A percentile compares a stretch with the other conserved stretches of the same genome.
Conservation (phyloP, 2,113 vertebrate species). For the Oriolus oriolus region DNA sequence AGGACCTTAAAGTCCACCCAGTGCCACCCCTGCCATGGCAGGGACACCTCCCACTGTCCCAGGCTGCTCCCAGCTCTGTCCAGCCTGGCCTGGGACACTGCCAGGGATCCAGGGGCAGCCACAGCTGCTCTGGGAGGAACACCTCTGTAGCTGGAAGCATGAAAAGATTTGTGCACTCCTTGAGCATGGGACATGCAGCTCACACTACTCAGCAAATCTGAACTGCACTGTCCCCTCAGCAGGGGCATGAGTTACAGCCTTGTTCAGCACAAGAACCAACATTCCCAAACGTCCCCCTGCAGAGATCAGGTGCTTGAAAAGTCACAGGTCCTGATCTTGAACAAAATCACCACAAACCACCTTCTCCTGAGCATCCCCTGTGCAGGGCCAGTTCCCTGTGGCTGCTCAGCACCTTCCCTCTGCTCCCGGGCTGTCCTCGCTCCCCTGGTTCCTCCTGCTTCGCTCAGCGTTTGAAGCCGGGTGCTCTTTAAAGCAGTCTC, state of each 20-base stretch:
- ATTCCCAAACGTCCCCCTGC: not conserved
- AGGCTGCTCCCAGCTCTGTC: rapidly evolving
- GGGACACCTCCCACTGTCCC: not conserved
- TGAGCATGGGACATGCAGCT: rapidly evolving
- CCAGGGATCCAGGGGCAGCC: not conserved
- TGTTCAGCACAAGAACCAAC: not conserved
- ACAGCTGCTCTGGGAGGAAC: not conserved
- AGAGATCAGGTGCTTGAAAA: not conserved
- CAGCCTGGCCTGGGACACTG: not conserved
- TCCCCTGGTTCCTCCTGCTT: not conserved
- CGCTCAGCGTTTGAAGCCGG: not conserved
- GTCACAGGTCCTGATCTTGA: not conserved
- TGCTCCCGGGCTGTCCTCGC: not conserved
- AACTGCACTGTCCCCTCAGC: not conserved
- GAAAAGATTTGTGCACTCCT: not conserved
- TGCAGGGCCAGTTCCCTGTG: rapidly evolving
- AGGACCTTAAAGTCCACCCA: not conserved
- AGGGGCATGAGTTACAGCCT: not conserved
- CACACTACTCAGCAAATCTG: rapidly evolving
- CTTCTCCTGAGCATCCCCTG: not conserved
- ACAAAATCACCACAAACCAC: not conserved
- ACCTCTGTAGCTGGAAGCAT: not conserved
- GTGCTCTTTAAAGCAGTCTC: not conserved
- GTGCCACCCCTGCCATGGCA: not conserved
- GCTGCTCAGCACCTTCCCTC: not conserved